Base-by-base conservation (phyloP, 2,888 invertebrate species). In the Lepeophtheirus nordmannii region DNA sequence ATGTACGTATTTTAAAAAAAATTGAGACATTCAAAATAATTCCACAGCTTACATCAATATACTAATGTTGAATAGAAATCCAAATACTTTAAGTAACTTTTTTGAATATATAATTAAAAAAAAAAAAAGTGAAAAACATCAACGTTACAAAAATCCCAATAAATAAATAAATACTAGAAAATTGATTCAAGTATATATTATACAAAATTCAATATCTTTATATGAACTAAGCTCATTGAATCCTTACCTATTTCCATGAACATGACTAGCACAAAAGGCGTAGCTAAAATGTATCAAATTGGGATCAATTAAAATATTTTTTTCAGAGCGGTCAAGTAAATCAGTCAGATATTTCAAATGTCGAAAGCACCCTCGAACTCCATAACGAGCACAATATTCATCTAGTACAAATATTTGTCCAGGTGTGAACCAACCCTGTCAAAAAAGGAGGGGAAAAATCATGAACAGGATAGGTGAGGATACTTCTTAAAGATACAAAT, bases 251-350 rank as follows among this genome's bases (percentile, higher is more conserved):
- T 97, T 98, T 70, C 98, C 98, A 76, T 97, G 94, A 11, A 99
- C 97, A 78, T 98, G 98, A 72, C 91, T 94, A 66, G 97, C 97
- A 79, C 98, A 98, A 80, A 96, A 99, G 59, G 97, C 97, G 79
- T 97, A 99, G 73, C 94, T 93, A 79, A 91, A 98, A 79, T 99
- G 97, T 75, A 98, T 93, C 69, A 99, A 81, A 0, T 94, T 97
- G 0, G 98, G 98, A 79, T 98, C 98, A 69, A 98, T 93, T 81
- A 97, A 90, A 72, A 89, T 82, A 57, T 86, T 87, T 73, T 90
- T 89, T 76, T 97, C 94, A 0, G 94, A 92, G 69, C 91, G 83
- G 75, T 94, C 93, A 71, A 99, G 80, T 62, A 99, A 82, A 76
- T 98, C 97, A 69, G 87, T 86, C 68, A 98, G 82, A 78, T 97